These are phyloP conservation scores for Graphium colonna DNA, from an alignment of 2,888 invertebrate species.

Conservation along the genomic window DNA sequence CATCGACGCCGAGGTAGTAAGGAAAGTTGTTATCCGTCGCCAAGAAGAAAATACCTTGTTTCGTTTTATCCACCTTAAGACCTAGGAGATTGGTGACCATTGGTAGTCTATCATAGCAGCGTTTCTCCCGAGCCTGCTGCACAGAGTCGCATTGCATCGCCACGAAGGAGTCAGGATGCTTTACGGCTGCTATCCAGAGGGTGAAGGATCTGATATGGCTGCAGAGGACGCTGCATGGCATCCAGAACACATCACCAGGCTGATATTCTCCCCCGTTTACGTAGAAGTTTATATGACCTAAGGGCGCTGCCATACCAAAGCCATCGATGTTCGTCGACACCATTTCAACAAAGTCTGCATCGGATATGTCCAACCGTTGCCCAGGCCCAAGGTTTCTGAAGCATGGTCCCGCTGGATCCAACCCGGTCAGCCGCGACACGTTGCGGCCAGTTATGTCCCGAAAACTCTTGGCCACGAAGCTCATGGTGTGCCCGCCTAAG, in stretches of 20 bases:
- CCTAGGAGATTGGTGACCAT: conserved; percentile 36
- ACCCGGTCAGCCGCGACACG: conserved; percentile 45
- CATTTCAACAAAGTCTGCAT: conserved; percentile 59
- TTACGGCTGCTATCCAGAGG: conserved; percentile 37
- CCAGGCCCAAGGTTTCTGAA: conserved; percentile 54
- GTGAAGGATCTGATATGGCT: conserved; percentile 36
- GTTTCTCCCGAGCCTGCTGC: conserved; percentile 37
- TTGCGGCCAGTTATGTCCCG: conserved; percentile 45
- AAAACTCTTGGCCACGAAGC: conserved; percentile 57
- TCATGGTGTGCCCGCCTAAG: conserved; percentile 55
- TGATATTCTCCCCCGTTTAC: conserved; percentile 62
- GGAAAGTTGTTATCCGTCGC: conserved; percentile 44
- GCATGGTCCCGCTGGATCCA: conserved; percentile 63
- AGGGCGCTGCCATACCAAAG: conserved; percentile 55
- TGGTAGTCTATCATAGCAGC: conserved; percentile 36
- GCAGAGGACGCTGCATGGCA: conserved; percentile 34
- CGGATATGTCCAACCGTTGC: conserved; percentile 48
- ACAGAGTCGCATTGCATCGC: conserved; percentile 41
- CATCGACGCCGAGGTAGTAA: conserved; percentile 53
- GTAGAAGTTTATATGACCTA: conserved; percentile 60
- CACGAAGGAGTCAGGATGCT: conserved; percentile 34
- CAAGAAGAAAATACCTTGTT: conserved; percentile 41
- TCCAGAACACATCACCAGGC: conserved; percentile 35
- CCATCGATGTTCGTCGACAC: conserved; percentile 58
- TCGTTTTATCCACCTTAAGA: conserved; percentile 33